Evolutionary conservation across 1,140 invertebrate species (phyloP), one percentile per base, ranked within the genome.

Genomic region (Drosophila watanabei): DNA sequence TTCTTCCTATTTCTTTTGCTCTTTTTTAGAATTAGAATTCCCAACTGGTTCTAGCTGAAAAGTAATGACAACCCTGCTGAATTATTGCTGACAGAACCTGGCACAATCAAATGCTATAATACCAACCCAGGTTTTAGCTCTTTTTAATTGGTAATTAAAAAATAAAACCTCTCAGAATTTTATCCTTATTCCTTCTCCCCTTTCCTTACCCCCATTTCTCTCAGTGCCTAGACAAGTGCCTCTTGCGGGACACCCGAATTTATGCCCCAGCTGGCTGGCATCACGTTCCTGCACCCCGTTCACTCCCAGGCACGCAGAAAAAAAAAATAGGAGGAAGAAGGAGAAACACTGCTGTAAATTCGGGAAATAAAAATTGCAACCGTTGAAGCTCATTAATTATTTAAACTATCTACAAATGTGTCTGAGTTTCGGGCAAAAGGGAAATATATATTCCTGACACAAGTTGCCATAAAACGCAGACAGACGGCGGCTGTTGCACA

Each of bases 321-420:
- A n/a, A 28, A 30, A 51, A 54, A 54, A 28, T n/a, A n/a, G n/a
- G n/a, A 56, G 51, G 43, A 56, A 64, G 48, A 10, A 16, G 33
- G 24, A 51, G 66, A 69, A 68, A 49, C 39, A 49, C 39, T 66
- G 60, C 41, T 76, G 61, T 76, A 76, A 77, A 77, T 76, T 76
- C 43, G 35, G 52, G 45, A 73, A 73, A 73, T 73, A 73, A 73
- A 72, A 73, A 82, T 87, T 75, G 83, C 80, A 80, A 71, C 61
- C 70, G 70, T 73, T 73, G 70, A 51, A 62, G 76, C 87, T 75
- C 86, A 90, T 90, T 90, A 90, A 90, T 90, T 90, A 90, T 90
- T 90, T 86, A 90, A 80, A 75, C 87, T 86, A 91, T 86, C 86
- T 91, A 86, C 87, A 81, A 90, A 82, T 90, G 79, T 86, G 80